These are phyloP conservation scores for Notechis scutatus DNA, from an alignment of 2,113 vertebrate genomes.

Conservation along the genomic window DNA sequence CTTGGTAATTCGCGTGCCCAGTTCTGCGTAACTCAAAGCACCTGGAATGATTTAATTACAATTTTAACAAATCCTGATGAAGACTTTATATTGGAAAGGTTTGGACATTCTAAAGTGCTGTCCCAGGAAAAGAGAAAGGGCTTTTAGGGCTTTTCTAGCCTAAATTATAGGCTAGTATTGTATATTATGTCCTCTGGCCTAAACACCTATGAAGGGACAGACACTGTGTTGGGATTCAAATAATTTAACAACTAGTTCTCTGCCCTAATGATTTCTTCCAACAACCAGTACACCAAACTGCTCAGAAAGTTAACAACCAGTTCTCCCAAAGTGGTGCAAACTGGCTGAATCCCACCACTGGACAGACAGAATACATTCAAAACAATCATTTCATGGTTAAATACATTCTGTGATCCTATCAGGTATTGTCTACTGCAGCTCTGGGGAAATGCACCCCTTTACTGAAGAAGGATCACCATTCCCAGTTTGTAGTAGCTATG, in stretches of 20 bases:
- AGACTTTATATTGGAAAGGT: neutral
- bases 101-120: neutral
- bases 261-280: too few species aligned
- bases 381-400: neutral
- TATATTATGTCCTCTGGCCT: neutral
- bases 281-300: too few species aligned
- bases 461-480: neutral
- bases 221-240: too few species aligned
- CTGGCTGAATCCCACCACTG: too few species aligned
- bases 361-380: neutral
- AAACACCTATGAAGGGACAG: neutral
- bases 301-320: too few species aligned
- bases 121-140: conserved; percentile 5
- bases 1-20: conserved; percentile 84
- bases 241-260: too few species aligned
- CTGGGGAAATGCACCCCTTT: neutral
- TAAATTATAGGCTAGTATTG: neutral
- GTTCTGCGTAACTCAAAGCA: conserved; percentile 84
- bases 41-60: conserved; percentile 66
- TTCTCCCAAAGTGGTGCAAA: too few species aligned
- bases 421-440: neutral
- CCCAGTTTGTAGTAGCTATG: neutral
- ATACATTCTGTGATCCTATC: neutral
- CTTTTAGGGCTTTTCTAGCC: neutral
- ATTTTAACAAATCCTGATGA: neutral